Evolutionary conservation across 2,113 vertebrate genomes (phyloP), one percentile per base, ranked within the genome.

Genomic region (Potamarius usumacintae): DNA sequence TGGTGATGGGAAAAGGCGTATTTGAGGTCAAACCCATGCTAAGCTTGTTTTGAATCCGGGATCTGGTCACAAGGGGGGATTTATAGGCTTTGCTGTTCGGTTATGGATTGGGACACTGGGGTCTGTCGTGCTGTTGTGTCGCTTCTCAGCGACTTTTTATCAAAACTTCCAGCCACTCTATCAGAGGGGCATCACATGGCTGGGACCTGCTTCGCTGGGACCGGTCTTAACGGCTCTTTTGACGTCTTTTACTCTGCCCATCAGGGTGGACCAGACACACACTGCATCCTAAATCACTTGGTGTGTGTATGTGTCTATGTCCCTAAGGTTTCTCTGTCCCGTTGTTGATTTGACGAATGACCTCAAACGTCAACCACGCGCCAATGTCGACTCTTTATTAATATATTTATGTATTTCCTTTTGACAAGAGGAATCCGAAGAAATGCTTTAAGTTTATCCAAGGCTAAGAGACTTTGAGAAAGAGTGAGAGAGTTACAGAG

Each of bases 371-470:
- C 91, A 89, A 92, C 90, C 90, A 85, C 87, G 72, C 92, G 74
- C 50, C 89, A 90, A 74, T 83, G 76, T 80, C 92, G 90, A 90
- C 94, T 74, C 42, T 92, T 94, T 92, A 84, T 83, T 85, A 83
- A 93, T 95, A 88, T 74, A 89, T 90, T 93, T 93, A 94, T 94
- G 92, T 92, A 92, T 91, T 89, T 77, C 74, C 1, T 5, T 86
- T 77, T 94, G 94, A 94, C 94, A 94, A 90, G 90, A 91, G 74
- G 87, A 89, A 86, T 91, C 88, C 58, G 89, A 90, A 91, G 92
- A 93, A 93, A 92, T 89, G 93, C 93, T 95, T 93, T 92, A 94
- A 93, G 93, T 95, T 95, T 90, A 91, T 92, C 91, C 87, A 92
- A 92, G 90, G 89, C 86, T 90, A 50, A 7, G 48, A 65, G 17